Base-by-base conservation (phyloP, 2,113 vertebrate species). In the Pterocles burchelli region DNA sequence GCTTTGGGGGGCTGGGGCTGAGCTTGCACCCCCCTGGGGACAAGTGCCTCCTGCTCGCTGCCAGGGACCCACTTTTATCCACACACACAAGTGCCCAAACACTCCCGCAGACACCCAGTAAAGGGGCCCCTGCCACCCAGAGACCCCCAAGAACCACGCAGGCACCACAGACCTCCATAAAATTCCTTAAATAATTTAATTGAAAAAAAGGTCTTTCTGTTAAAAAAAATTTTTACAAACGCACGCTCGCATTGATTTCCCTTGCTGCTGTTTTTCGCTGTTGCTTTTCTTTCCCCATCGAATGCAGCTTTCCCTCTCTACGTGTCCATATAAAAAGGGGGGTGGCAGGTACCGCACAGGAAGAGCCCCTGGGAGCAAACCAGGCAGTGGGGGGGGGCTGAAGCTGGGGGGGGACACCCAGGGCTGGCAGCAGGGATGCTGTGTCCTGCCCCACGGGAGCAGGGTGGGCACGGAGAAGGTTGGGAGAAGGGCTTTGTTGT, bases 131-230 rank as follows among this genome's bases (percentile, higher is more conserved):
- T 7, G 1, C 48, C 36, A 18, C 28, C 61, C 63, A 34, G 52
- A 85, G 46, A 15, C 46, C 57, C 46, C 21, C 36, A 97, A 94
- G 74, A 96, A 96, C 41, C 81, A 96, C 65, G 0, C 96, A 70
- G 45, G 52, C 41, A 80, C 76, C 2, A 2, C 29, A 74, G 45
- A 85, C 68, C 67, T 96, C 93, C 91, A 77, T 94, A 97, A 98
- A 97, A 97, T 98, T 99, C 98, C 98, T 99, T 98, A 98, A 99
- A 99, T 99, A 99, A 98, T 99, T 99, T 99, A 99, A 99, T 99
- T 98, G 98, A 98, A 99, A 99, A 98, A 98, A 97, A 97, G 51
- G 96, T 89, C 46, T 96, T 94, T 97, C 97, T 41, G 97, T 98
- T 99, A 98, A 98, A 99, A 99, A 99, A 99, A 98, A 98, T 98